Base-by-base conservation (phyloP, 2,113 vertebrate genomes). In the Gadus macrocephalus region DNA sequence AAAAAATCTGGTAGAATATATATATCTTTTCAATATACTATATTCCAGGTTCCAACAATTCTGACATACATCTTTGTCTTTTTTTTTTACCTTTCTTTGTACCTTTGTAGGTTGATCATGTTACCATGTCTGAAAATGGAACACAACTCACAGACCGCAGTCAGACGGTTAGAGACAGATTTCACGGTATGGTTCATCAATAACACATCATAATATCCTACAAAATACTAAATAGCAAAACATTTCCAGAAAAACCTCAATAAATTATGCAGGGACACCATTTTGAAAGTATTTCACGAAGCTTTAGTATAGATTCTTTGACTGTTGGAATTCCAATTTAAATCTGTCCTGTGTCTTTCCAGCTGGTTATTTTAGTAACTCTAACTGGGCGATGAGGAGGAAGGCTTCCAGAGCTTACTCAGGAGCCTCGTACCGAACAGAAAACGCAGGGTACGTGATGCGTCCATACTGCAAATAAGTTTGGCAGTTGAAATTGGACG, bases 101-200 rank as follows among this genome's bases (percentile, higher is more conserved):
- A 78, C 78, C 58, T 20, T 64, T 73, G 3, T 68, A 96, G 95
- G 80, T 76, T 62, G 93, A 94, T 74, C 81, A 80, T 16, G 72
- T 81, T 65, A 77, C 78, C 7, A 66, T 86, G 0, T 80, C 91
- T 70, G 91, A 92, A 70, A 90, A 83, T 64, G 73, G 81, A 71
- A 80, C 87, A 19, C 84, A 73, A 3, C 85, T 90, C 56, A 91
- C 86, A 76, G 88, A 89, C 82, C 90, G 93, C 76, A 95, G 94
- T 77, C 89, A 90, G 28, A 81, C 89, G 70, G 88, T 96, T 87
- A 91, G 95, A 78, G 90, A 90, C 70, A 94, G 91, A 76, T 90
- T 96, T 67, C 89, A 91, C 28, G 85, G 90, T 86, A 90, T 81
- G 71, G 9, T 58, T 14, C 42, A 58, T 58, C 55, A 3, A 35